phyloP scores from a whole-genome alignment of 2,113 vertebrate species.

The Chroicocephalus ridibundus region DNA sequence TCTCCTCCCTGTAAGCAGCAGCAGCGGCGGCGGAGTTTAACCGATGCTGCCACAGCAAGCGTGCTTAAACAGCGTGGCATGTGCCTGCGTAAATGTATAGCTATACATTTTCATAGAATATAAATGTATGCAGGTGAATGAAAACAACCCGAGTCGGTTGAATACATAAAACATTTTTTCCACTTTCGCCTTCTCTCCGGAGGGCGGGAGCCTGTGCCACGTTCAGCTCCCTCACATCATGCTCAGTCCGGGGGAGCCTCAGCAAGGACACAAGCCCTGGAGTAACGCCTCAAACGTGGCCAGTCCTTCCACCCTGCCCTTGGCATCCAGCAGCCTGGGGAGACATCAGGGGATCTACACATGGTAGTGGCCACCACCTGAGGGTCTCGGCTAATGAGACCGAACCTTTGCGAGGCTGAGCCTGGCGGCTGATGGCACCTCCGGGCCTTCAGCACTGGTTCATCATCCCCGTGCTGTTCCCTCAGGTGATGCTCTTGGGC shows the following conservation, averaged over 20 bases:
- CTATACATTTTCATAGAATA: neutral
- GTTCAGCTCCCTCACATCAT: neutral
- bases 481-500: neutral
- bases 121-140: neutral
- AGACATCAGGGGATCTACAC: accelerated
- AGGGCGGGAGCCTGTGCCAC: neutral
- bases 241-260: accelerated
- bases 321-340: neutral
- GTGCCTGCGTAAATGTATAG: neutral
- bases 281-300: accelerated
- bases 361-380: accelerated
- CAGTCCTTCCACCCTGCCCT: neutral
- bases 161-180: neutral
- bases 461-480: accelerated
- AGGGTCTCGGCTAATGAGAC: neutral
- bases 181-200: neutral
- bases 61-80: neutral
- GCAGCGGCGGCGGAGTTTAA: neutral
- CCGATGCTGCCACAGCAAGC: neutral
- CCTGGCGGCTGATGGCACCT: neutral
- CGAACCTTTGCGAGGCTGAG: neutral
- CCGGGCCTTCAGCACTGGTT: neutral
- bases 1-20: neutral
- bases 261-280: neutral
- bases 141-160: neutral